Base-by-base conservation (phyloP, 2,797 vertebrate species). In the Peromyscus nudipes region DNA sequence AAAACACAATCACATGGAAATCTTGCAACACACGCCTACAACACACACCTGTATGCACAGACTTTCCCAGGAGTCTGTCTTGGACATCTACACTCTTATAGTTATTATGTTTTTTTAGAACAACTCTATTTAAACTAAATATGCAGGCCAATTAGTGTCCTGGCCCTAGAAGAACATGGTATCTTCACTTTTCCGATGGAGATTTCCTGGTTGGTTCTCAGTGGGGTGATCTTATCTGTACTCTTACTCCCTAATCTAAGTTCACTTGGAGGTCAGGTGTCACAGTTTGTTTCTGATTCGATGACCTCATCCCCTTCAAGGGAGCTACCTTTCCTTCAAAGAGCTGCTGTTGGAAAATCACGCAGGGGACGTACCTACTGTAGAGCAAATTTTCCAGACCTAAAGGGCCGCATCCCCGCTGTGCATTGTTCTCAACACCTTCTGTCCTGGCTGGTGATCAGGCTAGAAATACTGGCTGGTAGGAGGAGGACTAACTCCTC, bases 131-230 rank as follows among this genome's bases (percentile, higher is more conserved):
- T 93, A n/a, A 91, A 94, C 81, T 86, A 95, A 96, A 95, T 94
- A 94, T 80, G 75, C 84, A 96, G 81, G 23, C 91, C 73, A 97
- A 98, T 97, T 98, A 98, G 93, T 81, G 85, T 62, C 65, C 84
- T 80, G 83, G 95, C 87, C 14, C 80, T 96, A 71, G 91, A 92
- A 92, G 91, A 96, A 96, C 87, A 93, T n/a, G 81, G 43, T 96
- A 94, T 96, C 96, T 96, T 97, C 88, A 93, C 97, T 97, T 98
- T 97, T 97, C 97, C 95, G 3, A 13, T 83, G 84, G 94, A 95
- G 97, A 95, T 95, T 98, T 97, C 97, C 97, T 97, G 92, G 92
- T 97, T 97, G 97, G 96, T 97, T 96, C 87, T 91, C 31, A 60
- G 94, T 90, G 52, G 43, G 6, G 95, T 95, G 97, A 98, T 97